Base-by-base conservation (phyloP, 1,140 invertebrate species). In the Goniozus legneri region DNA sequence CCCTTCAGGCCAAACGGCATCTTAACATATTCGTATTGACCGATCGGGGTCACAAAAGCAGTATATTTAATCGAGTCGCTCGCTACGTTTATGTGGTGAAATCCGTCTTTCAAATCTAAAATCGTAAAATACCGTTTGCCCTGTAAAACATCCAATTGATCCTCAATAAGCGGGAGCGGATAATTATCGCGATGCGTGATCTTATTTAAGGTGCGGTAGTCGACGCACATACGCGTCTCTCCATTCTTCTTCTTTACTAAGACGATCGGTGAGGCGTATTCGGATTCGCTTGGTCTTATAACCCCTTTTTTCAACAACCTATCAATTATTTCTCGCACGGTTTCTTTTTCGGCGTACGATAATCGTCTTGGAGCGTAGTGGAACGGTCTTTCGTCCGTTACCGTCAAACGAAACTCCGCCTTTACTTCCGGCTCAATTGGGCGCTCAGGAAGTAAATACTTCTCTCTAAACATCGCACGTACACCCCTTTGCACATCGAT, bases 1-100 rank as follows among this genome's bases (percentile, higher is more conserved):
- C 13, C 33, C 12, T 39, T 39, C 3, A 46, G 3, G 0, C 39
- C 47, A n/a, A 49, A 49, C 1, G 47, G 40, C 39, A 49, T 43
- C 8, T 7, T 10, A 0, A 43, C 0, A 21, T 8, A 49, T 8
- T 49, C 47, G 2, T 22, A 49, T 16, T 40, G 31, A 0, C 37
- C 38, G 4, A 40, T 3, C 2, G 30, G 27, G 0, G 30, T 34
- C 1, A 40, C 15, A 19, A 47, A 27, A 27, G 24, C 24, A 4
- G 24, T 27, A 27, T 27, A 27, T 27, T 27, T 27, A 10, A 27
- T 27, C 0, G 32, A 42, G 2, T 43, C 34, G 0, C 7, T 1
- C 0, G 15, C 7, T 10, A 49, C 35, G 0, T 12, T 8, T 3
- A 49, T 1, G 7, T 38, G 33, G 7, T 30, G 34, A 16, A 44